Base-by-base conservation (phyloP, 2,888 invertebrate genomes). In the Dynastes grantii region DNA sequence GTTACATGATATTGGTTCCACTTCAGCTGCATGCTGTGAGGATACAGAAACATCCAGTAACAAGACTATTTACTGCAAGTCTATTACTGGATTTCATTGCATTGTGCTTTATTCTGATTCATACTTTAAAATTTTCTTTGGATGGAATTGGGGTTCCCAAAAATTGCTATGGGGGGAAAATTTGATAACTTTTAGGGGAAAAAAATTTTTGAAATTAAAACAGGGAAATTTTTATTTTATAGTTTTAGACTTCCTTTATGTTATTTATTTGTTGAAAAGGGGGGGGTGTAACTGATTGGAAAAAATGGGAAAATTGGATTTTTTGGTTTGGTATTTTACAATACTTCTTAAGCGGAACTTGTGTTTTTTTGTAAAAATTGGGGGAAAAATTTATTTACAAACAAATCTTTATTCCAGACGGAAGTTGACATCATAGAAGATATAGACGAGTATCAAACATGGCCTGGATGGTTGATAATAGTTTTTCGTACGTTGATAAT, bases 381-480 rank as follows among this genome's bases (percentile, higher is more conserved):
- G 6, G 6, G 5, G 32, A 37, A 37, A 32, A 32, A 0, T 32
- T 32, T 32, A 37, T 37, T 37, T 5, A 37, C 5, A 2, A 5
- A 5, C 32, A 37, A 32, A 32, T 37, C 32, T 37, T 37, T 37
- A 37, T 37, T 90, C 78, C 88, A 98, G 98, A 97, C 96, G 80
- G 98, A 98, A 90, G 96, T 98, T 58, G 97, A 98, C 88, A 96
- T 97, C 71, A 95, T 98, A 84, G 97, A 97, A 87, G 98, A 98
- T 87, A 95, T 97, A 76, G 98, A 98, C 86, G 97, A 98, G 87
- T 99, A 98, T 90, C 97, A 98, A 89, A 98, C 98, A 0, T 97
- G 97, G 97, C 98, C 98, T 0, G 98, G 98, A 4, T 97, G 97
- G 95, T 92, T 98, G 81, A 97, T 98, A 81, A 92, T 99, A 0